phyloP scores from a whole-genome alignment of 1,140 invertebrate species.

The Mamestra configurata region DNA sequence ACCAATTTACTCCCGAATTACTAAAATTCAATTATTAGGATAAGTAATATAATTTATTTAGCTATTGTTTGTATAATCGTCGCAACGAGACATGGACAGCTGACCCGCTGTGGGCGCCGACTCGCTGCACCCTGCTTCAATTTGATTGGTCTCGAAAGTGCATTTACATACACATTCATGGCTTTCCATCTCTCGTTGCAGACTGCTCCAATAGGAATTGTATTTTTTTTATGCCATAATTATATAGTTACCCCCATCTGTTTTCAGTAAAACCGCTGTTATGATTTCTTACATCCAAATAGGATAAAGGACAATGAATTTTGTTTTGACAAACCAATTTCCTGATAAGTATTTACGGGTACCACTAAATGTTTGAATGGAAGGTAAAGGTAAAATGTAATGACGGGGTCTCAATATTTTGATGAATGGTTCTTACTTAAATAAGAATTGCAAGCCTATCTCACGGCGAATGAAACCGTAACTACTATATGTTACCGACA shows the following conservation, averaged over 20 bases:
- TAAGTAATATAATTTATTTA: constrained; percentile 40
- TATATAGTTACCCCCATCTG: neutral
- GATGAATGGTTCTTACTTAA: too few species aligned
- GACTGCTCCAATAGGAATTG: neutral
- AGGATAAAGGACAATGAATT: too few species aligned
- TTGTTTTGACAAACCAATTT: too few species aligned
- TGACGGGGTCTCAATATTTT: too few species aligned
- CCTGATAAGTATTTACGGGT: too few species aligned
- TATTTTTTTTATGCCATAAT: constrained; percentile 7
- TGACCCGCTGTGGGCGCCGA: too few species aligned
- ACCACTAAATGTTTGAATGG: too few species aligned
- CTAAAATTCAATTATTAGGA: constrained; percentile 44
- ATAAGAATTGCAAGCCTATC: too few species aligned
- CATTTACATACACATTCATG: neutral
- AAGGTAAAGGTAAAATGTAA: too few species aligned
- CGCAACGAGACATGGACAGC: neutral
- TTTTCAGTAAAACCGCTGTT: neutral
- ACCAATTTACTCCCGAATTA: constrained; percentile 47
- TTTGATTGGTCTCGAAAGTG: neutral
- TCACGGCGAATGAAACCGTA: too few species aligned
- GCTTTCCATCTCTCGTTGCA: neutral
- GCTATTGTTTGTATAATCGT: neutral
- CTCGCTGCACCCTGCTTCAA: neutral
- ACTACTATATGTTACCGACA: too few species aligned
- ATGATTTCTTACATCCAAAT: too few species aligned